These are phyloP conservation scores for Heliconius hewitsoni DNA, from an alignment of 1,140 invertebrate genomes.

Conservation along the genomic window DNA sequence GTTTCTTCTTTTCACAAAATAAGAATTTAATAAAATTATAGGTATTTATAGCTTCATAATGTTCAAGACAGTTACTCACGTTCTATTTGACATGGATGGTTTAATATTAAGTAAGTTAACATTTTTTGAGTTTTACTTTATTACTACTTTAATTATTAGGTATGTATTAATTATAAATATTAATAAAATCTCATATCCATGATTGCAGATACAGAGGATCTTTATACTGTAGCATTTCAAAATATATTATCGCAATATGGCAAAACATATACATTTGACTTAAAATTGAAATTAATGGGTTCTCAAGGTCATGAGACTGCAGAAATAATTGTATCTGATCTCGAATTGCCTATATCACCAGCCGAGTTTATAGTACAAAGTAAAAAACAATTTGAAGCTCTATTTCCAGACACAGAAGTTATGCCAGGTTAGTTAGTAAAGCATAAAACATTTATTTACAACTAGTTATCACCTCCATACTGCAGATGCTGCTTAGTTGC, in stretches of 20 bases:
- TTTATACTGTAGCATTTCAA: constrained; percentile 88
- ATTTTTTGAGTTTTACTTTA: background rate
- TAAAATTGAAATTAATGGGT: constrained; percentile 90
- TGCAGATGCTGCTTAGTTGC: too few species aligned
- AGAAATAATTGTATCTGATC: constrained; percentile 82
- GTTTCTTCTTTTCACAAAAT: background rate
- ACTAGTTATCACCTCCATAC: background rate
- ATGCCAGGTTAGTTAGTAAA: constrained; percentile 84
- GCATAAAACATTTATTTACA: background rate
- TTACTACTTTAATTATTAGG: too few species aligned
- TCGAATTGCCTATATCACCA: constrained; percentile 86
- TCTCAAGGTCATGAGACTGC: constrained; percentile 84
- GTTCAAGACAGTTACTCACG: constrained; percentile 64
- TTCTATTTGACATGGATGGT: constrained; percentile 80
- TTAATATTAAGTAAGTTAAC: constrained; percentile 67
- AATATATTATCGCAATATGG: constrained; percentile 85
- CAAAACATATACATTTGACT: constrained; percentile 88
- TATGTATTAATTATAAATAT: too few species aligned
- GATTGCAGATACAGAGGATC: constrained; percentile 88
- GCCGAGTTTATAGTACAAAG: constrained; percentile 83
- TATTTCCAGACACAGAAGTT: constrained; percentile 83
- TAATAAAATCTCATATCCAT: background rate
- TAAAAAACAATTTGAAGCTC: constrained; percentile 77
- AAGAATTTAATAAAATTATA: too few species aligned
- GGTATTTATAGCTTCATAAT: background rate